Evolutionary conservation across 2,888 invertebrate genomes (phyloP).

Genomic region (Stictocephala bisonia): DNA sequence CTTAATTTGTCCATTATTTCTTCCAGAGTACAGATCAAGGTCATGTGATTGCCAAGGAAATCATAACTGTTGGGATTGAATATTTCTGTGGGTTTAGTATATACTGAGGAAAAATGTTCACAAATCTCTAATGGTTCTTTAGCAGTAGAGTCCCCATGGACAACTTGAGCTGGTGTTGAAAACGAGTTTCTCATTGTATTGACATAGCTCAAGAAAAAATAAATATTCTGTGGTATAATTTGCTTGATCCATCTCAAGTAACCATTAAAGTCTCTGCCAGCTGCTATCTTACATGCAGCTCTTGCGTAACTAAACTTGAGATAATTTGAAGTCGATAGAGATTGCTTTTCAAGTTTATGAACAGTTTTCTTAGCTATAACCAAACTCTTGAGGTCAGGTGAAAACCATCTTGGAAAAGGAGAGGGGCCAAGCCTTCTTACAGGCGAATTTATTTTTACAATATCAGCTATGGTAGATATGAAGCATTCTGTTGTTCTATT

Average conservation of each 20-base stretch:
- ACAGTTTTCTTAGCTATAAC: background rate
- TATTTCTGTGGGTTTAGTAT: background rate
- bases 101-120: background rate
- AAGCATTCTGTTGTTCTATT: background rate
- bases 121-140: background rate
- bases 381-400: background rate
- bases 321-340: background rate
- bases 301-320: background rate
- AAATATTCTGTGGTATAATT: background rate
- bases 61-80: background rate
- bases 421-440: background rate
- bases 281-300: no score
- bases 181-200: background rate
- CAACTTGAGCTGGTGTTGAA: background rate
- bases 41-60: background rate
- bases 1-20: background rate
- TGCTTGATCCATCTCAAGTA: background rate
- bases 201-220: conserved; percentile 1
- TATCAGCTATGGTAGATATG: background rate
- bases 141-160: background rate
- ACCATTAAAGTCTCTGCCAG: background rate
- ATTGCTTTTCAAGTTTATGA: background rate
- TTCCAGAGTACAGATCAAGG: background rate
- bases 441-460: background rate
- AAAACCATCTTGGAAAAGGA: conserved; percentile 8